Percentiles rank a stretch among this genome's conserved stretches.
These are phyloP conservation scores for Rana temporaria DNA, from an alignment of 2,113 vertebrate genomes.

Conservation along the genomic window DNA sequence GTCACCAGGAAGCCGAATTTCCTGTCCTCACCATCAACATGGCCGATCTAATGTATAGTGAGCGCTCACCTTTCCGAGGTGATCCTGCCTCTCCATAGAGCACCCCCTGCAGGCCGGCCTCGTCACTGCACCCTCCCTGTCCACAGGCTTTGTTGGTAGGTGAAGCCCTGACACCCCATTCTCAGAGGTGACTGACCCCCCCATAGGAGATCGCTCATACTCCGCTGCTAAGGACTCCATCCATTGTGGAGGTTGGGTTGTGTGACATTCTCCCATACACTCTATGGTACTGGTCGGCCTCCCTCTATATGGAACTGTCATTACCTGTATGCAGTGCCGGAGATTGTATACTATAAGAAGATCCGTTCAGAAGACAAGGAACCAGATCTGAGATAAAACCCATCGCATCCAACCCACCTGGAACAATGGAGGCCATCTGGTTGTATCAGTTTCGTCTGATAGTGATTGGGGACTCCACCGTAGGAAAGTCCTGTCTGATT, in stretches of 20 bases:
- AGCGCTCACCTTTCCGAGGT: neutral
- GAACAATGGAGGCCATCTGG: slow-evolving; percentile 93
- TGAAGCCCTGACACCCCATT: too few species aligned
- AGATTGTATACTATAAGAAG: neutral
- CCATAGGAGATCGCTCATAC: too few species aligned
- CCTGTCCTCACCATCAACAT: neutral
- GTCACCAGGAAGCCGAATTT: neutral
- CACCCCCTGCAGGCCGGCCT: neutral
- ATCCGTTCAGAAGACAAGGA: neutral
- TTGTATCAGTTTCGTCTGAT: slow-evolving; percentile 96
- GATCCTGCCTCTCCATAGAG: neutral
- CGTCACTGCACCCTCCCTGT: neutral
- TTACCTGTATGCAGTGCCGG: neutral
- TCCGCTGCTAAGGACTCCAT: too few species aligned
- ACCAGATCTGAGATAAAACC: neutral
- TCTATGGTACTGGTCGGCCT: neutral
- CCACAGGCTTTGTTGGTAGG: too few species aligned
- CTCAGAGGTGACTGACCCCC: too few species aligned
- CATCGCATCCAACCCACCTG: neutral
- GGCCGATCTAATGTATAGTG: neutral
- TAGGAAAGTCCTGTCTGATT: slow-evolving; percentile 93
- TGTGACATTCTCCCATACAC: too few species aligned
- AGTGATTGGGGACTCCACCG: slow-evolving; percentile 94
- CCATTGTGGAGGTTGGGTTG: too few species aligned
- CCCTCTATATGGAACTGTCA: neutral